phyloP scores from a whole-genome alignment of 1,140 invertebrate species.

The Drosophila equinoxialis region DNA sequence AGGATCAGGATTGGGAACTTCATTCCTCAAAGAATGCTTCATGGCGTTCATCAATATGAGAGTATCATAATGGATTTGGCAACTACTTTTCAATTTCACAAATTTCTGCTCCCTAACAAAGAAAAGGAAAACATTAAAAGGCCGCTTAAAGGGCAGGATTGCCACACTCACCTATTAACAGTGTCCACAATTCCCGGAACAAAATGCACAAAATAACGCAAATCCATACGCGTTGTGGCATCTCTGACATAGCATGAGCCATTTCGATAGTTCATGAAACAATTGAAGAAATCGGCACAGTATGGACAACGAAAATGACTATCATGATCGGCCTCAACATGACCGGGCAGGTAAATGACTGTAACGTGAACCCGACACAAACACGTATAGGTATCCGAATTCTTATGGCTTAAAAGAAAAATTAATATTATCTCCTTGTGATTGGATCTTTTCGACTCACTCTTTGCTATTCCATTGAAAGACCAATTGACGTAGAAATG shows the following conservation, averaged over 20 bases:
- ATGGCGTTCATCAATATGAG: slow-evolving; percentile 51
- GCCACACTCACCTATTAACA: slow-evolving; percentile 46
- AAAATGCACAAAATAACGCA: slow-evolving; percentile 64
- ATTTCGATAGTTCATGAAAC: slow-evolving; percentile 49
- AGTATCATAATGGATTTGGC: slow-evolving; percentile 67
- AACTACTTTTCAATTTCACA: slow-evolving; percentile 44
- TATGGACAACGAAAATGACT: slow-evolving; percentile 51
- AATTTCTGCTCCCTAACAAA: slow-evolving; percentile 39
- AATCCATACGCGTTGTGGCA: slow-evolving; percentile 50
- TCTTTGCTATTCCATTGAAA: slow-evolving; percentile 67
- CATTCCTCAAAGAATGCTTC: slow-evolving; percentile 5
- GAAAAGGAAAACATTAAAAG: no score
- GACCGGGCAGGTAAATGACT: slow-evolving; percentile 48
- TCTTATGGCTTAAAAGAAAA: slow-evolving; percentile 33
- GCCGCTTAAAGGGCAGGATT: no score
- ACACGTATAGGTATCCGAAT: slow-evolving; percentile 53
- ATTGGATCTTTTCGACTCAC: slow-evolving; percentile 38
- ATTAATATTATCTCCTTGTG: no score
- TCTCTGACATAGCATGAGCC: slow-evolving; percentile 55
- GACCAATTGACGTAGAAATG: slow-evolving; percentile 59
- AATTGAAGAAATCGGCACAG: slow-evolving; percentile 22
- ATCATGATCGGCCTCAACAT: slow-evolving; percentile 68
- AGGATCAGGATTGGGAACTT: no score
- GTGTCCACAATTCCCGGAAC: slow-evolving; percentile 40
- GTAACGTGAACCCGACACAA: slow-evolving; percentile 49